Conservation (phyloP, 1,140 invertebrate genomes). For the Drosophila carrolli region DNA sequence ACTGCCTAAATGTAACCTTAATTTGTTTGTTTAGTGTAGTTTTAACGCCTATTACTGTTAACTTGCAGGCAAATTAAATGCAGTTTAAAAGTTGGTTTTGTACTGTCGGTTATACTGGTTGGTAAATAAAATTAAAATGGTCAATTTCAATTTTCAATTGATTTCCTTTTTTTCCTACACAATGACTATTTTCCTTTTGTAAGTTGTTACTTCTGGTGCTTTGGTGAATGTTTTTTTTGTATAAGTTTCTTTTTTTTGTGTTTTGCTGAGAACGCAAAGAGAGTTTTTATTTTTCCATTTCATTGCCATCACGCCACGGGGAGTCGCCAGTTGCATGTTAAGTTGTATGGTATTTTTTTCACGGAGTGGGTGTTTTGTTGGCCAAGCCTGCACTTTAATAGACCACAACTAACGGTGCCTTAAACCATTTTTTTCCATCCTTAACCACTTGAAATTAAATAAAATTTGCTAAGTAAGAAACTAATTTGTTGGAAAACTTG, state of each 20-base stretch:
- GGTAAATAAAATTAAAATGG: not conserved
- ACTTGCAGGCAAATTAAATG: too few relatives aligned
- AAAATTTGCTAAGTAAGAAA: constrained; percentile 43
- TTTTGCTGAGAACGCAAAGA: constrained; percentile 39
- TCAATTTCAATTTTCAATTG: constrained; percentile 12
- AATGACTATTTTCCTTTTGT: too few relatives aligned
- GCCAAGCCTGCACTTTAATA: constrained; percentile 46
- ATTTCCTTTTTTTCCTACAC: not conserved
- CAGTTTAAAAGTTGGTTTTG: too few relatives aligned
- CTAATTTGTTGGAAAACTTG: too few relatives aligned
- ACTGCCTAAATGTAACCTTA: too few relatives aligned
- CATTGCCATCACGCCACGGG: constrained; percentile 41
- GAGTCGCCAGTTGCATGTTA: constrained; percentile 31
- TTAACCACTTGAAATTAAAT: constrained; percentile 64
- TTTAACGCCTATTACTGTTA: too few relatives aligned
- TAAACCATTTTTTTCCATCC: constrained; percentile 18
- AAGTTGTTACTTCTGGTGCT: too few relatives aligned
- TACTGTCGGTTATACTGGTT: too few relatives aligned
- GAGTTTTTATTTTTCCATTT: constrained; percentile 46
- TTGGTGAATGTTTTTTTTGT: not conserved
- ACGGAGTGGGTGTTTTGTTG: not conserved
- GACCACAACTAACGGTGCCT: constrained; percentile 31
- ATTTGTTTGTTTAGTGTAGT: too few relatives aligned
- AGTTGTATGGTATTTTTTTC: constrained; percentile 6
- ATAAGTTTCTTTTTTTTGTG: not conserved